Conservation (phyloP, 2,888 invertebrate species). For the Siphlonurus alternatus region DNA sequence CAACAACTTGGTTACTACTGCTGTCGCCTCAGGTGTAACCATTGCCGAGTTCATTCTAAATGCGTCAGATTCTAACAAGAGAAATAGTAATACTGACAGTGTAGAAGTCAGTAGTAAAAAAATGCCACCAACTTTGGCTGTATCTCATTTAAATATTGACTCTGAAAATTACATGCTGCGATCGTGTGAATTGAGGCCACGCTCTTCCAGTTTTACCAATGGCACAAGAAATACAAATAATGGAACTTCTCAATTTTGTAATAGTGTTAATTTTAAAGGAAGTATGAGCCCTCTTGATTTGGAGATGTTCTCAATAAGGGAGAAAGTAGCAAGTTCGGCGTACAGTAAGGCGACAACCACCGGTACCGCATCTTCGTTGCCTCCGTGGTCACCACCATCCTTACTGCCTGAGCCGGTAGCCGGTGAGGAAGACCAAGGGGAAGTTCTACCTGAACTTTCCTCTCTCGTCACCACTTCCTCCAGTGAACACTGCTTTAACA, state of each 20-base stretch:
- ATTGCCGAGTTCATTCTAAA: not conserved
- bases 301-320: not conserved
- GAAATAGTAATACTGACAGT: slow-evolving; percentile 13
- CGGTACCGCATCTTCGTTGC: slow-evolving; percentile 4
- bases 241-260: not conserved
- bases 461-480: not conserved
- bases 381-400: slow-evolving; percentile 14
- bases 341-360: not conserved
- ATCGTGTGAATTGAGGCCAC: slow-evolving; percentile 19
- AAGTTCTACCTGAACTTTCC: not conserved
- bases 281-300: not conserved
- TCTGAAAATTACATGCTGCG: slow-evolving; percentile 35
- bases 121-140: slow-evolving; percentile 14
- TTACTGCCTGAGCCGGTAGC: slow-evolving; percentile 1
- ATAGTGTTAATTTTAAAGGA: not conserved
- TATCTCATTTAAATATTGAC: slow-evolving; percentile 28
- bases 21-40: too few species aligned
- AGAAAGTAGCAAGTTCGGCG: not conserved
- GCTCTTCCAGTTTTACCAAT: slow-evolving; percentile 18
- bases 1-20: not conserved
- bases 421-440: not conserved
- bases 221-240: slow-evolving; percentile 7
- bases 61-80: not conserved
- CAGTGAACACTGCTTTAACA: too few species aligned
- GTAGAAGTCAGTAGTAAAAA: slow-evolving; percentile 10